Base-by-base conservation (phyloP, 2,888 invertebrate genomes). In the Pyrochroa serraticornis region DNA sequence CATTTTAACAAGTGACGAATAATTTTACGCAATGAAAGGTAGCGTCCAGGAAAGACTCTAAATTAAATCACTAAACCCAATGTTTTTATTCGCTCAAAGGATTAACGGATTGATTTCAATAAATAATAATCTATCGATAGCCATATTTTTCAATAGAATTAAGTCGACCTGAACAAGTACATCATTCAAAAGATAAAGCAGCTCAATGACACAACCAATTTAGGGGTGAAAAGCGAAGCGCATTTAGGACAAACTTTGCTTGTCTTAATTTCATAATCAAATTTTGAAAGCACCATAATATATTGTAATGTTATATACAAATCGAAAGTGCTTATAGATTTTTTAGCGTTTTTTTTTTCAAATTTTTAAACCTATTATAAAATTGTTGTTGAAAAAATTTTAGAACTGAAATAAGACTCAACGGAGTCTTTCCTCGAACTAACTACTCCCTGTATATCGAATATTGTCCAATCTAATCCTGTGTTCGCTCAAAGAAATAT, bases 371-470 rank as follows among this genome's bases (percentile, higher is more conserved):
- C 64, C 85, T 82, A 5, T 80, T 74, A 0, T 86, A 83, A 67
- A 85, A 79, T 14, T 77, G 79, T 1, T 79, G 78, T 58, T 82
- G 83, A 60, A 90, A 85, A 77, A 82, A 82, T 7, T 81, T 77
- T 0, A 92, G 92, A 39, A 88, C 63, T 81, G 85, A 87, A 12
- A 92, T 77, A 69, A 87, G 90, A 35, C 91, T 81, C 66, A 87
- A 87, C 0, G 93, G 92, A 92, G 72, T n/a, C 91, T 84, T 68
- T 92, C 91, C 71, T 92, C 92, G 67, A 90, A 84, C 82, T 89
- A 92, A 0, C 91, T 90, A 31, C 87, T 84, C 60, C 85, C 81
- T 2, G 87, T 85, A 57, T 85, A 78, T 5, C 92, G 82, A 37
- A 87, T 83, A 7, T 83, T 83, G 0, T 92, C 92, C 73, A 88